These are phyloP conservation scores for Neelides folsomi DNA, from an alignment of 2,888 invertebrate species.

Conservation along the genomic window DNA sequence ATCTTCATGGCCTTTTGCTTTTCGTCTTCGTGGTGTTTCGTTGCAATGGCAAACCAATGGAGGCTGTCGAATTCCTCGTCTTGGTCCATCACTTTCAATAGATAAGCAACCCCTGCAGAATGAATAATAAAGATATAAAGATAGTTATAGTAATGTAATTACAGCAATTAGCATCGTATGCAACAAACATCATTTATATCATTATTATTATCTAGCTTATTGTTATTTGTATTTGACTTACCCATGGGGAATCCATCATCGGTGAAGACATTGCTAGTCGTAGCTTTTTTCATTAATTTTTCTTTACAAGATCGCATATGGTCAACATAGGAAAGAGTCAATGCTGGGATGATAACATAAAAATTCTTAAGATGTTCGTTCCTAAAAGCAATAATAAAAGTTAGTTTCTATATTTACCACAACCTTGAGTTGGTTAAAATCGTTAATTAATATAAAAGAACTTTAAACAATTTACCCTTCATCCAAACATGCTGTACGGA, in stretches of 20 bases:
- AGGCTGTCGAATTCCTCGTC: constrained; percentile 73
- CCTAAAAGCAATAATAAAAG: no score
- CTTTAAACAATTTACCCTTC: constrained; percentile 35
- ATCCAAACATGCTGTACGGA: constrained; percentile 74
- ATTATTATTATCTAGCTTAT: not conserved
- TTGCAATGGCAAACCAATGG: constrained; percentile 64
- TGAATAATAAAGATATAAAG: not conserved
- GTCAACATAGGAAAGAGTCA: constrained; percentile 89
- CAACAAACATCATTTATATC: no score
- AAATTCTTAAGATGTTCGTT: constrained; percentile 83
- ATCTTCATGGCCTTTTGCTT: constrained; percentile 32
- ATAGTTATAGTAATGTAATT: not conserved
- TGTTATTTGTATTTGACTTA: constrained; percentile 28
- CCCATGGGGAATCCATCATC: constrained; percentile 99
- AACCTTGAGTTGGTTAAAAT: no score
- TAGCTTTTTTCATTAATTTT: constrained; percentile 70
- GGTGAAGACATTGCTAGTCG: constrained; percentile 75
- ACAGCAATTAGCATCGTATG: not conserved
- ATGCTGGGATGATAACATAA: constrained; percentile 79
- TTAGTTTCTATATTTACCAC: no score
- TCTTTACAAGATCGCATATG: constrained; percentile 83
- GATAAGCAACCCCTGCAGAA: constrained; percentile 60
- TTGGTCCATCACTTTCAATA: constrained; percentile 78
- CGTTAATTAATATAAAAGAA: not conserved
- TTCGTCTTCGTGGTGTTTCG: constrained; percentile 17